Evolutionary conservation across 2,113 vertebrate species (phyloP), one percentile per base, ranked within the genome.

Genomic region (Lepus timidus): DNA sequence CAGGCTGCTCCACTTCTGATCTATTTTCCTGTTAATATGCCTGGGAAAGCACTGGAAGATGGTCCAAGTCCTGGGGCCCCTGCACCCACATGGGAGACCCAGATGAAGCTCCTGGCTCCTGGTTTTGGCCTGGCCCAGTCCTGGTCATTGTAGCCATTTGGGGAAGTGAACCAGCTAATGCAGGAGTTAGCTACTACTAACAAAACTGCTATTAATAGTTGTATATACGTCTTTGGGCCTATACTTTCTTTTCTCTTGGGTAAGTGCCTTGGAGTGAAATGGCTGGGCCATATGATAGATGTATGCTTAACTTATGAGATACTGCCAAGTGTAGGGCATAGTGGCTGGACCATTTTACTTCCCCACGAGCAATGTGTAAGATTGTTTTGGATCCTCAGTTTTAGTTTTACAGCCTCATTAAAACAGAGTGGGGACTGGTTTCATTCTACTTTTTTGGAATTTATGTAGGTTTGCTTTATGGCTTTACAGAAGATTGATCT

Each of bases 391-490:
- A 90, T 76, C 33, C 29, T 61, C 65, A 29, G 64, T 85, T 92
- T 67, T 75, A 80, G 80, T 55, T 81, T 89, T 85, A 85, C 36
- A 75, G 68, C 27, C 44, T 44, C 85, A 62, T 33, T 84, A 81
- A 88, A 88, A 88, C n/a, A 89, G 12, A 85, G 89, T 44, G 39
- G 55, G 39, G 75, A 85, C 61, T 52, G 61, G 80, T 81, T 88
- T 92, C 89, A 85, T 80, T 79, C 64, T 79, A 22, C 2, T 44
- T 85, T 81, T 58, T 94, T 92, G 29, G 80, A 90, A 85, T 82
- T 75, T 81, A 85, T 23, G 9, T 89, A 76, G 79, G 68, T 92
- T 85, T 92, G 80, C 79, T 70, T 89, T 85, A 85, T 55, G 85
- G 61, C 29, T 29, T 68, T 64, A 89, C n/a, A 81, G 81, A 85